These are phyloP conservation scores for Monopis laevigella DNA, from an alignment of 2,888 invertebrate species.

Conservation along the genomic window DNA sequence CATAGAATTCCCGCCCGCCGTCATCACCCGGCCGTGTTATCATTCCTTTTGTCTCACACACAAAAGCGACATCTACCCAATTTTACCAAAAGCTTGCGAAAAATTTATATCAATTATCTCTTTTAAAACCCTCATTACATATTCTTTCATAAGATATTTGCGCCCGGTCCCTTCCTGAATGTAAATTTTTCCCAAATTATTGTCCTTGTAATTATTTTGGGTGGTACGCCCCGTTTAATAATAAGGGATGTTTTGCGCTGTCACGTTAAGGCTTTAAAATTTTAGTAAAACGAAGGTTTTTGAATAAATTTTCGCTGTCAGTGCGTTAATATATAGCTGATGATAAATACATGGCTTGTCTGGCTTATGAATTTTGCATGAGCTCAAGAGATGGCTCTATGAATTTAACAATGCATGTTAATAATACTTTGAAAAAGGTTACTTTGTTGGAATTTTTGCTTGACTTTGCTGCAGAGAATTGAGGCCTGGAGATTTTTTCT, in stretches of 20 bases:
- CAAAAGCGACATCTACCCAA: constrained; percentile 31
- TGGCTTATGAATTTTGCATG: not conserved
- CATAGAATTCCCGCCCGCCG: constrained; percentile 13
- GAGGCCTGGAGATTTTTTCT: no score
- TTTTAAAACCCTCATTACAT: constrained; percentile 33
- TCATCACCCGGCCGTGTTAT: constrained; percentile 28
- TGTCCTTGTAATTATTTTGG: constrained; percentile 11
- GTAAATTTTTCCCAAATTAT: constrained; percentile 11
- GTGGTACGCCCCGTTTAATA: constrained; percentile 34
- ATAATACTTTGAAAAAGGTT: no score
- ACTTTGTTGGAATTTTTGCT: no score
- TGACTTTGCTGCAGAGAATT: no score
- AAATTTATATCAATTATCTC: constrained; percentile 55
- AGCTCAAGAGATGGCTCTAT: not conserved
- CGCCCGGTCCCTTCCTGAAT: constrained; percentile 8
- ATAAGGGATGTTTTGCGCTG: constrained; percentile 58
- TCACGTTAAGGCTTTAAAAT: constrained; percentile 29
- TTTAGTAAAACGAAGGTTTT: constrained; percentile 34
- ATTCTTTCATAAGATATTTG: constrained; percentile 55
- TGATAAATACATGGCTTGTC: not conserved
- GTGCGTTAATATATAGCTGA: not conserved
- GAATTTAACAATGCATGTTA: not conserved
- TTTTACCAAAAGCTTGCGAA: constrained; percentile 32
- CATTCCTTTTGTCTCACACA: constrained; percentile 50
- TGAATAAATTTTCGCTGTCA: constrained; percentile 4